These are phyloP conservation scores for Lasioglossum vierecki DNA, from an alignment of 2,888 invertebrate species.

Conservation along the genomic window DNA sequence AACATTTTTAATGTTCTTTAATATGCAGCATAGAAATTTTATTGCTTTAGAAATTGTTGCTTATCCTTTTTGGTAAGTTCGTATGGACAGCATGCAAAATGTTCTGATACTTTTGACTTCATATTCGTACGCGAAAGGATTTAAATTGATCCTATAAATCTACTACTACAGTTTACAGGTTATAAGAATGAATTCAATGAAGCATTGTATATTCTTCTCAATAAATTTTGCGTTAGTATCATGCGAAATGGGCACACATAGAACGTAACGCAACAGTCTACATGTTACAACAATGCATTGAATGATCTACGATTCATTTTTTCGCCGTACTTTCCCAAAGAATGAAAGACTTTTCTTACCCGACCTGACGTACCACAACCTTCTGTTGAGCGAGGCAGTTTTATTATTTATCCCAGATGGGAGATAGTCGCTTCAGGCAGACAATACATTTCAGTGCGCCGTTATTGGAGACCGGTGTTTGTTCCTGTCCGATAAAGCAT, in stretches of 20 bases:
- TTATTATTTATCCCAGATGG: conserved; percentile 3
- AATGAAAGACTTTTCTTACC: neutral
- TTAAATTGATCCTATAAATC: no score
- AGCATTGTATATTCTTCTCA: neutral
- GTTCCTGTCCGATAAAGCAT: neutral
- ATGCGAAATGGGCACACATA: neutral
- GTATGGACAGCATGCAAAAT: no score
- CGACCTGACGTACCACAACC: neutral
- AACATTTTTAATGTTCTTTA: no score
- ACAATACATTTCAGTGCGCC: conserved; percentile 5
- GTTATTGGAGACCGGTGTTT: conserved; percentile 1
- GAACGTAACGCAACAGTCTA: neutral
- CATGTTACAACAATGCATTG: neutral
- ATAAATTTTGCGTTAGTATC: neutral
- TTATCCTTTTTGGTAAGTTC: no score
- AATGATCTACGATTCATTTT: neutral
- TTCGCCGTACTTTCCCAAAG: neutral
- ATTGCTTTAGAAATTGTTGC: no score
- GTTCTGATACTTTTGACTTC: no score
- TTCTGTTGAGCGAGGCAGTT: neutral
- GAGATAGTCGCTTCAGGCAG: neutral
- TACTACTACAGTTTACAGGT: neutral
- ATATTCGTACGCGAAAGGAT: no score
- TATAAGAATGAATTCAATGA: neutral
- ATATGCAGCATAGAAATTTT: no score